Evolutionary conservation across 2,797 vertebrate genomes (phyloP), one percentile per base, ranked within the genome.

Genomic region (Lindbergichthys nudifrons): DNA sequence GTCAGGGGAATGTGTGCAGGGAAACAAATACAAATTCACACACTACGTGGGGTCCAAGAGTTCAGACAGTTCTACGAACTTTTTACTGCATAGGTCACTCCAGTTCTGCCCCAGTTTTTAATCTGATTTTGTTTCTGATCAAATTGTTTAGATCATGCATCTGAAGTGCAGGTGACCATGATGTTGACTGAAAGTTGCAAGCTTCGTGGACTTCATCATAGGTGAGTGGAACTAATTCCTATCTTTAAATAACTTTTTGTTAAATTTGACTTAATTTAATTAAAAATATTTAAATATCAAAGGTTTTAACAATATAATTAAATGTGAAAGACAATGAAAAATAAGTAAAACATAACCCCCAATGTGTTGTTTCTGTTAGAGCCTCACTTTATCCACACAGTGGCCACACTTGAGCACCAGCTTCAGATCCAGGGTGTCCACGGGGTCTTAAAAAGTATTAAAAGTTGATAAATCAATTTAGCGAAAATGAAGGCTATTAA

Each of bases 101-200:
- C 13, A 30, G 13, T 36, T 70, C 23, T 64, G 36, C 42, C 47
- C 1, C 1, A 16, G 36, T 52, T 58, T 18, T 70, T 52, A n/a
- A 50, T 6, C 12, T 11, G 11, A 52, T 18, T 67, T 18, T 77
- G 72, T 82, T 70, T 88, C 70, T 70, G 21, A 13, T 82, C 8
- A 73, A 11, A 43, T 45, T 77, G 16, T 53, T 36, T 87, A 99
- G 98, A 99, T 92, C 96, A 99, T 71, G 96, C 98, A 5, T 99
- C 97, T 5, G 98, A 99, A 93, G 95, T 98, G 42, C 98, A 99
- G 91, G 96, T 99, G 92, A 99, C 97, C 30, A 99, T 99, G 97
- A 99, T 99, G 97, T 86, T 99, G 85, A 99, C 98, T 2, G 98
- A 99, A 90, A 98, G 98, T 80, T 99, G 98, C 87, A 99, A 99